Evolutionary conservation across 1,140 invertebrate species (phyloP), one percentile per base, ranked within the genome.

Genomic region (Dryas iulia): DNA sequence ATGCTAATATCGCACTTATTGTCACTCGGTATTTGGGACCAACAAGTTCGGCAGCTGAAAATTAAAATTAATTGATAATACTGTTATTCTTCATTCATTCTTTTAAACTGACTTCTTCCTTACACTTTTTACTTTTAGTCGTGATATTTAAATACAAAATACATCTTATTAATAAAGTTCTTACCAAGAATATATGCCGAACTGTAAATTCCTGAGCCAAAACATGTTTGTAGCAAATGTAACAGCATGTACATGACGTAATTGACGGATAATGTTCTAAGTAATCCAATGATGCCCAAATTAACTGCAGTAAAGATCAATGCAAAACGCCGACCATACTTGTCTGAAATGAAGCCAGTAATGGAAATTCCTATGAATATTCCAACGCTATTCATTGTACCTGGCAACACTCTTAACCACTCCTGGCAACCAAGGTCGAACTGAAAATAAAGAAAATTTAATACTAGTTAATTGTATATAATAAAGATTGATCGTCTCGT

Each of bases 1-100:
- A 93, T 7, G 94, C 94, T 5, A 95, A 93, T 0, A 95, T 84
- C 0, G 95, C 94, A 35, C 95, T 95, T 39, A 94, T 95, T 3
- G 96, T 78, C 0, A 96, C 95, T 65, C 97, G 91, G 64, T 95
- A 94, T 62, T 94, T 93, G 2, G 95, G 94, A 2, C 95, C 95
- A 0, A 96, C 94, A 72, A 96, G 91, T 84, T 98, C 97, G 71
- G 97, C 93, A 33, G 94, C 96, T 96, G 82, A 30, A 92, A 92
- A 35, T 14, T 18, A 8, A 30, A 30, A 23, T 18, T 14, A 2
- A 53, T 0, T 7, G 11, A 53, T 1, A n/a, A n/a, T n/a, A n/a
- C n/a, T n/a, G n/a, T n/a, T n/a, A n/a, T n/a, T n/a, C n/a, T n/a
- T n/a, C n/a, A n/a, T n/a, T n/a, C n/a, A n/a, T n/a, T n/a, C n/a